phyloP scores from a whole-genome alignment of 2,888 invertebrate genomes.

The Macrophya annulata region DNA sequence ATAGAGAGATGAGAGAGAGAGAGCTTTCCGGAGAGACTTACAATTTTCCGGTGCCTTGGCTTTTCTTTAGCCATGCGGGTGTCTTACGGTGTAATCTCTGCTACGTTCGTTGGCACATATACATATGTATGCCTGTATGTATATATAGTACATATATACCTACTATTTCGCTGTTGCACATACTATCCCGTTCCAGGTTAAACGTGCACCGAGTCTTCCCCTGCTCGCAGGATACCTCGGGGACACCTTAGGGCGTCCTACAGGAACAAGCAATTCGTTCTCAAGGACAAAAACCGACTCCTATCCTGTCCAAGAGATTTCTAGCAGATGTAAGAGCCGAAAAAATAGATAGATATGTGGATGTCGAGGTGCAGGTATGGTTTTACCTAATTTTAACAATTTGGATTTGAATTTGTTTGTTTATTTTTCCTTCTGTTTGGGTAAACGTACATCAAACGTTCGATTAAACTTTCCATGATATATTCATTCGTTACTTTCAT shows the following conservation, averaged over 20 bases:
- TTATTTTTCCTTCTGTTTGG: too few relatives aligned
- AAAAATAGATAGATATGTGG: background rate
- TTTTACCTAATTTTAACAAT: background rate
- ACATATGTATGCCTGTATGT: background rate
- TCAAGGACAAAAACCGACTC: background rate
- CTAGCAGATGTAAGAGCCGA: background rate
- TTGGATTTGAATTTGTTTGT: background rate
- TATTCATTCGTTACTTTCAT: conserved; percentile 12
- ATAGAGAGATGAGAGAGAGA: background rate
- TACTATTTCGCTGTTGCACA: conserved; percentile 11
- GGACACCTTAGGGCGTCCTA: conserved; percentile 53
- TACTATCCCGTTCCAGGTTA: background rate
- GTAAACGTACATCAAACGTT: background rate
- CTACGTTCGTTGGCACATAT: conserved; percentile 17
- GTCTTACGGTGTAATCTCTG: conserved; percentile 43
- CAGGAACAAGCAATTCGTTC: conserved; percentile 53
- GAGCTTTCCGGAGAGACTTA: conserved; percentile 15
- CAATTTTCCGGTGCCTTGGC: conserved; percentile 53
- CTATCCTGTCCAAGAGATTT: background rate
- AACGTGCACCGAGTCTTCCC: conserved; percentile 31
- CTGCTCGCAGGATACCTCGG: conserved; percentile 30
- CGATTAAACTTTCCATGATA: background rate
- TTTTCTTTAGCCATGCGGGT: conserved; percentile 42
- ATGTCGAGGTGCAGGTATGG: background rate
- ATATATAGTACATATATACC: background rate